Evolutionary conservation across 2,113 vertebrate species (phyloP).

Genomic region (Podarcis cretensis): DNA sequence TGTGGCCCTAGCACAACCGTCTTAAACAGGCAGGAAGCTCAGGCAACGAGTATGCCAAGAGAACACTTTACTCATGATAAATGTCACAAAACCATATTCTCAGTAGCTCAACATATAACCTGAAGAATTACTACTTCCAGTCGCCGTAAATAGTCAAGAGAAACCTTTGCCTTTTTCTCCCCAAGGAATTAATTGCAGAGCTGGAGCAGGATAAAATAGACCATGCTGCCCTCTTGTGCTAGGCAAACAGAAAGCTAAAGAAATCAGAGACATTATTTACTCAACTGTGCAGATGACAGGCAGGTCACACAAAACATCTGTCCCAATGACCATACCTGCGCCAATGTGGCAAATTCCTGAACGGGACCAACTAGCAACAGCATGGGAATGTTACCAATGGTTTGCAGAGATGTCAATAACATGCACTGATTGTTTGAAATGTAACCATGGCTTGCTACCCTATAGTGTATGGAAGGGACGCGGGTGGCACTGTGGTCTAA

Average conservation of each 20-base stretch:
- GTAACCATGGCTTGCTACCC: neutral
- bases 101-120: neutral
- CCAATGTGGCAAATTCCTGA: neutral
- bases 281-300: conserved; percentile 11
- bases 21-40: neutral
- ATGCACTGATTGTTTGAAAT: neutral
- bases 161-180: conserved; percentile 18
- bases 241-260: conserved; percentile 22
- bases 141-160: conserved; percentile 44
- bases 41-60: neutral
- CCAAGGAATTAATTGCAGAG: neutral
- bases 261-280: neutral
- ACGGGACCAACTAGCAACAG: neutral
- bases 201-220: conserved; percentile 58
- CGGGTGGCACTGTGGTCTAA: no score
- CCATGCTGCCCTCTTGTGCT: conserved; percentile 82
- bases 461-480: no score
- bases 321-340: rapidly evolving
- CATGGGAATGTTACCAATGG: neutral
- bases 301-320: conserved; percentile 4
- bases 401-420: neutral
- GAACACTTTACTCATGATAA: conserved; percentile 31
- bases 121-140: conserved; percentile 25
- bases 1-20: neutral
- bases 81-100: conserved; percentile 29